Evolutionary conservation across 1,140 invertebrate genomes (phyloP).

Genomic region (Helicorthomorpha holstii): DNA sequence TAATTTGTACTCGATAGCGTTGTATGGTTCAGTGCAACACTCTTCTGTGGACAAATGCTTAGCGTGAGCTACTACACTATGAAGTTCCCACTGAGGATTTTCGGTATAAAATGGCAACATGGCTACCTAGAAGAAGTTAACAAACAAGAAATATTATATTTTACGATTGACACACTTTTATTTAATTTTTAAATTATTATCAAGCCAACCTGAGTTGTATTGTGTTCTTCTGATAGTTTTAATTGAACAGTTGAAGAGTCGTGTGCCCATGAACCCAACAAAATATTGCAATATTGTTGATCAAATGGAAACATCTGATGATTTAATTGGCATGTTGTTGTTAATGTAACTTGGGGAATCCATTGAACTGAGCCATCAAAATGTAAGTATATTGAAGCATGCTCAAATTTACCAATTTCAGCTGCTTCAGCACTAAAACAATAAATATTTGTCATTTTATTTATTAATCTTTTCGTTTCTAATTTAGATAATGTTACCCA

Average conservation of each 20-base stretch:
- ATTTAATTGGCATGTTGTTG: background rate
- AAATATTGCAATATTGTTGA: background rate
- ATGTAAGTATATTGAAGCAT: background rate
- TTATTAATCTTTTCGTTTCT: no score
- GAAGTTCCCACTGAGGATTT: background rate
- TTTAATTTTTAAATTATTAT: no score
- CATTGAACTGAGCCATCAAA: background rate
- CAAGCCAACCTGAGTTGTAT: no score
- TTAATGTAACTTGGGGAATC: background rate
- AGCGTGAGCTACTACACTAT: background rate
- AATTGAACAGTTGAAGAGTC: no score
- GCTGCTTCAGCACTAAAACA: background rate
- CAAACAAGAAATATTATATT: no score
- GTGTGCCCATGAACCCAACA: background rate
- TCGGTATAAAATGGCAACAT: background rate
- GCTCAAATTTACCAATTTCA: background rate
- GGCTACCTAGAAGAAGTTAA: background rate
- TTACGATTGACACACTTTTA: no score
- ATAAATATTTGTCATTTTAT: background rate
- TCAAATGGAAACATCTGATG: background rate
- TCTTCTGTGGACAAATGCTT: background rate
- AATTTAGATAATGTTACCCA: background rate
- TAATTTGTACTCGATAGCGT: background rate
- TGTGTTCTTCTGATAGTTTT: no score
- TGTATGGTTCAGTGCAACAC: background rate